A percentile compares a stretch with the other conserved stretches of the same genome.
These are phyloP conservation scores for Tetraneura akinire DNA, from an alignment of 1,140 invertebrate genomes.

Conservation along the genomic window DNA sequence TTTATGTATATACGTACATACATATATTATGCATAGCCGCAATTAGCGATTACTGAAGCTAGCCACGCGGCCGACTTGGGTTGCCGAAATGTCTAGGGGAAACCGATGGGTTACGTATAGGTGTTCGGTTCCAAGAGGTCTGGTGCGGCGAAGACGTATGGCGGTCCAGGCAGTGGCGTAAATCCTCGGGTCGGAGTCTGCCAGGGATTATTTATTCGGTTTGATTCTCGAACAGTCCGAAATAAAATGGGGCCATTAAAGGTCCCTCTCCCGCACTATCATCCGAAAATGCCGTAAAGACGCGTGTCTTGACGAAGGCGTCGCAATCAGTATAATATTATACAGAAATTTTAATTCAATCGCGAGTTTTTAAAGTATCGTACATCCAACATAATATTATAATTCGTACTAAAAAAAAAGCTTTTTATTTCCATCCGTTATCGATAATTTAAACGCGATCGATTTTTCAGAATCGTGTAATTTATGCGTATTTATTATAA, in stretches of 20 bases:
- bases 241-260: constrained; percentile 21
- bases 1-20: too few species aligned
- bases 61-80: background rate
- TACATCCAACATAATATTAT: too few species aligned
- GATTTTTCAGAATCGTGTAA: too few species aligned
- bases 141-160: background rate
- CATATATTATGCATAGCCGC: background rate
- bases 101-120: background rate
- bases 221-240: constrained; percentile 9
- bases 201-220: constrained; percentile 28
- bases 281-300: background rate
- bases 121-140: background rate
- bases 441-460: too few species aligned
- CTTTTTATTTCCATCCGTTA: too few species aligned
- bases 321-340: too few species aligned
- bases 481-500: too few species aligned
- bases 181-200: background rate
- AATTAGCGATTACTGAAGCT: constrained; percentile 8
- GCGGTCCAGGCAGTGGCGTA: background rate
- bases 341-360: too few species aligned
- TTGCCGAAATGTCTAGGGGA: background rate
- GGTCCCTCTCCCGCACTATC: too few species aligned
- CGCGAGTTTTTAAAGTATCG: too few species aligned
- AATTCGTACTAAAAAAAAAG: too few species aligned
- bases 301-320: too few species aligned